A percentile compares a stretch with the other conserved stretches of the same genome.
phyloP scores from a whole-genome alignment of 1,140 invertebrate genomes.

The Schlechtendalia chinensis region DNA sequence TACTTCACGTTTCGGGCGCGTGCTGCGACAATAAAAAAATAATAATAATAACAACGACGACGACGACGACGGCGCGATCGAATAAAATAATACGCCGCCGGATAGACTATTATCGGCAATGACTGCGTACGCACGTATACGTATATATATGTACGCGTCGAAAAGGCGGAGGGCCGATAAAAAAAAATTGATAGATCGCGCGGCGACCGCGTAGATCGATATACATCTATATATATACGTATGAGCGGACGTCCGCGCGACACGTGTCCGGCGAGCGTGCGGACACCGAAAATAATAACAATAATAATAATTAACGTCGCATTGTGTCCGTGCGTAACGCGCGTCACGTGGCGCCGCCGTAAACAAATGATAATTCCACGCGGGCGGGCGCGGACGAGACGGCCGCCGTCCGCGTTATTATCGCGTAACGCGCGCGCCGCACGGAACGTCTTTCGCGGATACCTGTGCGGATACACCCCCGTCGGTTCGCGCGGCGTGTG shows the following conservation, averaged over 20 bases:
- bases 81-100: not conserved
- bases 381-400: not conserved
- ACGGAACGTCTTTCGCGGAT: no score
- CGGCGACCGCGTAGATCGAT: not conserved
- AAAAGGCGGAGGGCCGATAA: not conserved
- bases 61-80: not conserved
- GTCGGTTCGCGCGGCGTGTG: no score
- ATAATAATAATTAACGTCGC: slow-evolving; percentile 49
- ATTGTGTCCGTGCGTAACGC: slow-evolving; percentile 32
- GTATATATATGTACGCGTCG: no score
- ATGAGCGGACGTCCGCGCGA: not conserved
- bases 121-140: not conserved
- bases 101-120: slow-evolving; percentile 26
- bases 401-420: not conserved
- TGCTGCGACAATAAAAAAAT: slow-evolving; percentile 45
- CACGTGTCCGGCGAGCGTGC: slow-evolving; percentile 21
- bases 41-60: slow-evolving; percentile 10
- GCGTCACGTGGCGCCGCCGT: slow-evolving; percentile 46
- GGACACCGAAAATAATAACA: slow-evolving; percentile 27
- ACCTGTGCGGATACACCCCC: no score
- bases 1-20: slow-evolving; percentile 14
- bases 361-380: slow-evolving; percentile 36
- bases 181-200: slow-evolving; percentile 35
- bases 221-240: no score
- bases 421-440: no score